A percentile compares a stretch with the other conserved stretches of the same genome.
Conservation (phyloP, 2,888 invertebrate species). For the Lithophane leautieri region DNA sequence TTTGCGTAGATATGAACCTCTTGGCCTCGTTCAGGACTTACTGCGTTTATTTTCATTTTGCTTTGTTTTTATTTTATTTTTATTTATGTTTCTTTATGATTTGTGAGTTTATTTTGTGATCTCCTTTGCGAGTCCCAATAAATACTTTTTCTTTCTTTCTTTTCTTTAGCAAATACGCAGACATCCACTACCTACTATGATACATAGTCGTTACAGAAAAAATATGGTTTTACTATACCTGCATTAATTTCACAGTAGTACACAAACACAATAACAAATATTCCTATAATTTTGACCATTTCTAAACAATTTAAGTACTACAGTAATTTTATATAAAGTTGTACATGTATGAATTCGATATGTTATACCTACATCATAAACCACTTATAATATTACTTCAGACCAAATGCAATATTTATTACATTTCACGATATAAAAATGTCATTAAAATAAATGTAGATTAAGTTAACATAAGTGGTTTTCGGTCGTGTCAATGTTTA, state of each 20-base stretch:
- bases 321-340: constrained; percentile 14
- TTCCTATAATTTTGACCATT: constrained; percentile 45
- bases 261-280: constrained; percentile 45
- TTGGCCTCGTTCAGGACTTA: too few species aligned
- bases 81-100: too few species aligned
- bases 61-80: too few species aligned
- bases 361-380: constrained; percentile 8
- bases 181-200: background rate
- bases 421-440: constrained; percentile 36
- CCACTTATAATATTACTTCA: constrained; percentile 31
- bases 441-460: constrained; percentile 14
- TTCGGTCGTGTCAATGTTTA: background rate
- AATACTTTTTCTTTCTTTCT: too few species aligned
- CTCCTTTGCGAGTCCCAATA: too few species aligned
- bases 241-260: constrained; percentile 51
- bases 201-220: background rate
- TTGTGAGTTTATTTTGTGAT: too few species aligned
- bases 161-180: background rate
- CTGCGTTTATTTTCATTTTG: too few species aligned
- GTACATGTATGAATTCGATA: constrained; percentile 32
- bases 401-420: constrained; percentile 35
- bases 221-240: constrained; percentile 36
- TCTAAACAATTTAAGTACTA: constrained; percentile 18
- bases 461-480: constrained; percentile 5
- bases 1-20: background rate